Base-by-base conservation (phyloP, 2,797 vertebrate species). In the Characodon lateralis region DNA sequence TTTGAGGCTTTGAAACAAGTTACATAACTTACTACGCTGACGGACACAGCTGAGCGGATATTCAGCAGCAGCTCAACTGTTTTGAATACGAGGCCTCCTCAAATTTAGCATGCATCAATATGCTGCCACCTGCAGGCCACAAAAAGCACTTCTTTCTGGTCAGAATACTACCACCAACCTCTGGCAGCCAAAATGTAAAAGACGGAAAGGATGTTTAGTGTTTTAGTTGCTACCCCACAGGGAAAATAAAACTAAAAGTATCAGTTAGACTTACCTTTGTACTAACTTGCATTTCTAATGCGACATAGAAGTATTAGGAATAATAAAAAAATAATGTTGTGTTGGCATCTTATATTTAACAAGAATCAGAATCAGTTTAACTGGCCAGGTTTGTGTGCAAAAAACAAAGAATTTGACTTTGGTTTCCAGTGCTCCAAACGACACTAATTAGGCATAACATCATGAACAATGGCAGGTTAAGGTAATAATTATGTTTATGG, bases 61-160 rank as follows among this genome's bases (percentile, higher is more conserved):
- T 84, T 86, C 82, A 88, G 82, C 75, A 66, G 72, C 63, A 66
- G 73, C 77, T 74, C 39, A 10, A 20, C 87, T 83, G 78, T 71
- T 90, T 90, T 91, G 80, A 93, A 91, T 92, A 88, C n/a, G 68
- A 82, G 84, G 83, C 89, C 86, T 91, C 58, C 71, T 78, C 48
- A 82, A 85, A 83, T 79, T 79, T 63, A 80, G 18, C 51, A 61
- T 77, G 87, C 75, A 85, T 80, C 71, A 55, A 39, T 77, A 35
- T 89, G 84, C 91, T 92, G 93, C 91, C 92, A 83, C 86, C 94
- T 92, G 86, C 89, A 94, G 94, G 94, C 76, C 84, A 35, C 3
- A 61, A 43, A 24, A 3, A 68, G 18, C 46, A 35, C 13, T 9
- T 20, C 50, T 20, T 9, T n/a, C 72, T 56, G 63, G 24, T 69